Conservation (phyloP, 2,888 invertebrate species). For the Melikaiella ostensackeni region DNA sequence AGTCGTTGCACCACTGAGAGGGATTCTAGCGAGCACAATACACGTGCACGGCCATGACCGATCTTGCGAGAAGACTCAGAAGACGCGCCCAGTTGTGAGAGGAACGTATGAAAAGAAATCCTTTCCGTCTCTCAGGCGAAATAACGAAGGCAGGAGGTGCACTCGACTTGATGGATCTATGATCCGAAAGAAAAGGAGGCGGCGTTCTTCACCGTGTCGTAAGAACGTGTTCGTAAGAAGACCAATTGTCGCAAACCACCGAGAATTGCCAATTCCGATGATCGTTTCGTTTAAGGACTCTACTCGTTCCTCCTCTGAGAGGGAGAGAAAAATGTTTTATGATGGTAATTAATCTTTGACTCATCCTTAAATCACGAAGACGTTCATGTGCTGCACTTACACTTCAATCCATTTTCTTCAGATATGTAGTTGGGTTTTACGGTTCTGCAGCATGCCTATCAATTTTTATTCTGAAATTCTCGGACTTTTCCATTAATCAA, state of each 20-base stretch:
- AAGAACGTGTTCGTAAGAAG: constrained; percentile 12
- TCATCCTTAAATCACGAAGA: constrained; percentile 14
- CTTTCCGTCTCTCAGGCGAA: constrained; percentile 2
- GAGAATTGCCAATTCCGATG: constrained; percentile 28
- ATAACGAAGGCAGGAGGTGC: constrained; percentile 30
- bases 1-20: neutral
- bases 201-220: constrained; percentile 2
- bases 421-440: neutral
- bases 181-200: constrained; percentile 24
- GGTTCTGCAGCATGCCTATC: neutral
- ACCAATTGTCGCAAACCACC: constrained; percentile 18
- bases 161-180: constrained; percentile 28
- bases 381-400: neutral
- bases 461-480: neutral
- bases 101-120: constrained; percentile 25
- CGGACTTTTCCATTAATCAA: neutral
- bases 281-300: constrained; percentile 17
- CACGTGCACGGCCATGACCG: constrained; percentile 3
- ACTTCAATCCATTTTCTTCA: neutral
- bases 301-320: neutral
- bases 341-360: constrained; percentile 23
- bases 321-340: neutral
- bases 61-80: constrained; percentile 4
- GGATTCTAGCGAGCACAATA: constrained; percentile 15
- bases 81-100: constrained; percentile 29